phyloP scores from a whole-genome alignment of 2,797 vertebrate species.

The Liparis tanakae region DNA sequence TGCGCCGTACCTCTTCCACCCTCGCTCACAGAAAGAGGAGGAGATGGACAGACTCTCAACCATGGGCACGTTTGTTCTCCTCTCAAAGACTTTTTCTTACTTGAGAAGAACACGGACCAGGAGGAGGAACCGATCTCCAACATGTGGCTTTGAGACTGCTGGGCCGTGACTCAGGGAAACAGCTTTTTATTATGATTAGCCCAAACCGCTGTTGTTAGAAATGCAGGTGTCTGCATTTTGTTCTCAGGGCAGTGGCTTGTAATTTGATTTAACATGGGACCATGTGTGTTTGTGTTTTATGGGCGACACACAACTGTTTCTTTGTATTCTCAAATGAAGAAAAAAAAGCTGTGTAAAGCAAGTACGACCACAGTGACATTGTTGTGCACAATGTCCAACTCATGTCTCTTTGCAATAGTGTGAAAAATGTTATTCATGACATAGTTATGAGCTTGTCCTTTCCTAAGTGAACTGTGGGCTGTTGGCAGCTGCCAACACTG shows the following conservation, averaged over 20 bases:
- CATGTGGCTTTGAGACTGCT: slow-evolving; percentile 24
- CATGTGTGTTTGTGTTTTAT: slow-evolving; percentile 33
- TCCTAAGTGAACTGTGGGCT: slow-evolving; percentile 31
- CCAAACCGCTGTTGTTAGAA: slow-evolving; percentile 9
- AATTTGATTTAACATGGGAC: slow-evolving; percentile 33
- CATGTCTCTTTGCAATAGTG: neutral
- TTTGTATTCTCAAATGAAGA: slow-evolving; percentile 23
- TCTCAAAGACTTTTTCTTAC: slow-evolving; percentile 38
- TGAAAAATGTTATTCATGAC: slow-evolving; percentile 38
- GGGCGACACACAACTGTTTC: slow-evolving; percentile 10
- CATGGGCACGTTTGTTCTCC: slow-evolving; percentile 54
- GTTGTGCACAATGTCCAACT: neutral
- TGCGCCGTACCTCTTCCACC: slow-evolving; percentile 33
- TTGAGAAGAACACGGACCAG: slow-evolving; percentile 24
- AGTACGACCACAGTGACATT: neutral
- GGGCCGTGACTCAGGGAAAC: slow-evolving; percentile 7
- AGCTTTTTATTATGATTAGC: slow-evolving; percentile 24
- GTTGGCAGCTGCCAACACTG: slow-evolving; percentile 16
- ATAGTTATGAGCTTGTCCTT: slow-evolving; percentile 23
- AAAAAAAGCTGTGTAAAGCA: slow-evolving; percentile 23
- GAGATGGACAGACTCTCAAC: slow-evolving; percentile 33
- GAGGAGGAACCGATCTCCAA: slow-evolving; percentile 24
- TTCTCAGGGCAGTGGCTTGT: slow-evolving; percentile 17
- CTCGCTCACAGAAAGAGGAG: slow-evolving; percentile 56
- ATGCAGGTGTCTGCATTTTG: slow-evolving; percentile 36